These are phyloP conservation scores for Gobio occitaniae DNA, from an alignment of 2,797 vertebrate species.

Conservation along the genomic window DNA sequence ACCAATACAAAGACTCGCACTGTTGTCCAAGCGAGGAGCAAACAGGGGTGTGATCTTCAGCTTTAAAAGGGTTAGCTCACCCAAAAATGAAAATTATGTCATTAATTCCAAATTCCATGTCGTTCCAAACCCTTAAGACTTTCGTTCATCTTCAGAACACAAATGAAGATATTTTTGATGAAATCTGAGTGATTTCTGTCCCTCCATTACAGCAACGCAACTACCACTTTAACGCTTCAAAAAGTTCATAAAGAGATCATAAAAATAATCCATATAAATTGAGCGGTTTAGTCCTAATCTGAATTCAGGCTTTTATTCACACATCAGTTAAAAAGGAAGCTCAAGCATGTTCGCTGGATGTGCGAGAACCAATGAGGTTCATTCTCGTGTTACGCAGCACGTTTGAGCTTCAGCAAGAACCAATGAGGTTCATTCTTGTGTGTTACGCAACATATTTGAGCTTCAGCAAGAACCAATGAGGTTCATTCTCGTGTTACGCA, in stretches of 20 bases:
- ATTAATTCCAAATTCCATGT: background rate
- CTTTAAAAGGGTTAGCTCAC: background rate
- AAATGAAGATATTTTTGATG: background rate
- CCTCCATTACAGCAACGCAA: background rate
- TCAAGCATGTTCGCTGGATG: too few species aligned
- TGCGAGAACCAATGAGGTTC: too few species aligned
- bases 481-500: too few species aligned
- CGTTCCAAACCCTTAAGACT: background rate
- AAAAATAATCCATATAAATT: background rate
- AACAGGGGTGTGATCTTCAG: conserved; percentile 30
- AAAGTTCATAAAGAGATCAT: background rate
- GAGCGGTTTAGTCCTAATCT: background rate
- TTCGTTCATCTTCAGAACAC: background rate
- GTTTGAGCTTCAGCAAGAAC: too few species aligned
- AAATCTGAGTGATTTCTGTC: background rate
- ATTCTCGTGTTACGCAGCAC: too few species aligned
- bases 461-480: too few species aligned
- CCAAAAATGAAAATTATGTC: background rate
- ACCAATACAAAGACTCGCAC: conserved; percentile 43
- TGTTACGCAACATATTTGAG: too few species aligned
- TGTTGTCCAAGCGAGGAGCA: conserved; percentile 31
- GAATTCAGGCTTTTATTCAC: too few species aligned
- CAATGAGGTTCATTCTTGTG: too few species aligned
- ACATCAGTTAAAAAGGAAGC: too few species aligned
- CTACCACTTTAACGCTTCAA: background rate